Percentiles rank a stretch among this genome's conserved stretches.
phyloP scores from a whole-genome alignment of 1,140 invertebrate genomes.

The Pemphigus obesinymphae region DNA sequence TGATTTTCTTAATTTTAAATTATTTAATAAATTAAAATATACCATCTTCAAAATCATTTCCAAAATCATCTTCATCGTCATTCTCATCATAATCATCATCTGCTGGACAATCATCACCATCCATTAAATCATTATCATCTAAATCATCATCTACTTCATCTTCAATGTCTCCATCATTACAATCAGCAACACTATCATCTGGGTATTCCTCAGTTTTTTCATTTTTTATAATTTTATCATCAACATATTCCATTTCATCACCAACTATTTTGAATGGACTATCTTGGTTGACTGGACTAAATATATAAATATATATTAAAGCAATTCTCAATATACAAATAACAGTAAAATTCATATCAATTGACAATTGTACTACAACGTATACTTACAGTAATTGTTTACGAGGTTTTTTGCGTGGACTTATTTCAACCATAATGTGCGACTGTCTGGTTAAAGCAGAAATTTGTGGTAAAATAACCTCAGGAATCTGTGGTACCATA shows the following conservation, averaged over 20 bases:
- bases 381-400: slow-evolving; percentile 29
- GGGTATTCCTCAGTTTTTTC: not conserved
- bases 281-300: slow-evolving; percentile 18
- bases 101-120: not conserved
- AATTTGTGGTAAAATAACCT: not conserved
- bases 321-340: not conserved
- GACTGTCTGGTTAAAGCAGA: not conserved
- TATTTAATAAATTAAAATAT: not conserved
- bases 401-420: slow-evolving; percentile 31
- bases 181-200: not conserved
- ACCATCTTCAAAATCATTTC: not conserved
- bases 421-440: slow-evolving; percentile 24
- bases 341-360: too few species aligned
- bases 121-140: slow-evolving; percentile 23
- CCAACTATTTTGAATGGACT: slow-evolving; percentile 24
- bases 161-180: slow-evolving; percentile 8
- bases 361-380: not conserved
- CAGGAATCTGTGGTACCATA: not conserved
- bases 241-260: slow-evolving; percentile 21
- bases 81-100: slow-evolving; percentile 14
- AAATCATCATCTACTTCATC: slow-evolving; percentile 19
- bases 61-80: not conserved
- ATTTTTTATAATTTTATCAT: slow-evolving; percentile 2
- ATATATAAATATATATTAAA: not conserved
- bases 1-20: too few species aligned